Conservation (phyloP, 2,797 vertebrate genomes). For the Sebastes baramenuke region DNA sequence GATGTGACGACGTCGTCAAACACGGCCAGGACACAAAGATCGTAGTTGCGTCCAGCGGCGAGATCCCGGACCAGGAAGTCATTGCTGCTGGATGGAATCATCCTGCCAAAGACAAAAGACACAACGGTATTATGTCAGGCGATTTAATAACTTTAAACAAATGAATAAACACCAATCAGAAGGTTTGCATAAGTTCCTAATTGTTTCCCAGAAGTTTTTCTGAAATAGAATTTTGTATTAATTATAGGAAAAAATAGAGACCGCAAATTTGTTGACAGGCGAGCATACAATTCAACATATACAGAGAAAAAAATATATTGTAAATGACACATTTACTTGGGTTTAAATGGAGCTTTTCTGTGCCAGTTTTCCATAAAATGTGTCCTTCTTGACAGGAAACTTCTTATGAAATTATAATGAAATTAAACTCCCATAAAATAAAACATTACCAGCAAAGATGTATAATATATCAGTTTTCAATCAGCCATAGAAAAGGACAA, state of each 20-base stretch:
- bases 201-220: neutral
- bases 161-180: neutral
- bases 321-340: neutral
- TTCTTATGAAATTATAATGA: neutral
- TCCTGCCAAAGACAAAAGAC: slow-evolving; percentile 75
- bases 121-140: neutral
- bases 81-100: slow-evolving; percentile 91
- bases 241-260: neutral
- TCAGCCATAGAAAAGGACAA: neutral
- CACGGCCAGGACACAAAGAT: slow-evolving; percentile 89
- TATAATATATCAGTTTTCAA: neutral
- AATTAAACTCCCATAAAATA: neutral
- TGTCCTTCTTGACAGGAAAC: neutral
- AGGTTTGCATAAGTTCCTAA: neutral
- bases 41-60: slow-evolving; percentile 86
- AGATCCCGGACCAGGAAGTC: slow-evolving; percentile 91
- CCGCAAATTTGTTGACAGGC: neutral
- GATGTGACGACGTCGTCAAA: slow-evolving; percentile 89
- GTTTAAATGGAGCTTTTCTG: neutral
- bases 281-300: neutral
- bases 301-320: neutral
- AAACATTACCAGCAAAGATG: neutral
- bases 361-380: neutral
- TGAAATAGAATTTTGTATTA: neutral
- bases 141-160: neutral